These are phyloP conservation scores for Stramonita haemastoma DNA, from an alignment of 2,888 invertebrate species.

Conservation along the genomic window DNA sequence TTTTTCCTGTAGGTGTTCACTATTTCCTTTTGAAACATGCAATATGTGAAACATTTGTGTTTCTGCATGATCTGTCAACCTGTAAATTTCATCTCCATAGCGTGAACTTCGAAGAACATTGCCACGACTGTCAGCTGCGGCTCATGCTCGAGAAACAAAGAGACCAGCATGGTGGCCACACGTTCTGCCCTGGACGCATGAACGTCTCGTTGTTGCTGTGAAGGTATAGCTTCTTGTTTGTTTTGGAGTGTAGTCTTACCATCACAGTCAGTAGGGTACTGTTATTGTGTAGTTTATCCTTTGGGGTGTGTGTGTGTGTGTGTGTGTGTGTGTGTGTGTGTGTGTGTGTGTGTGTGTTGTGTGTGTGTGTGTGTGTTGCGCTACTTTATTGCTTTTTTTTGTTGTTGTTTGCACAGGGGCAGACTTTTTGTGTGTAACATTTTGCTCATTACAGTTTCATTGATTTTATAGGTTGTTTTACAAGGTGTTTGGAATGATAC, in stretches of 20 bases:
- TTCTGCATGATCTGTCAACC: not conserved
- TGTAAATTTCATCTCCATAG: not conserved
- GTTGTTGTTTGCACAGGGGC: too few relatives aligned
- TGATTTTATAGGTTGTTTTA: not conserved
- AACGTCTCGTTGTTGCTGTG: not conserved
- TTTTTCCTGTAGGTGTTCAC: too few relatives aligned
- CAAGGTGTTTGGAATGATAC: too few relatives aligned
- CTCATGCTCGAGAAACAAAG: not conserved
- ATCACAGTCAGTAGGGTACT: not conserved
- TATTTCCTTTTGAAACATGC: too few relatives aligned
- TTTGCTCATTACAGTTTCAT: not conserved
- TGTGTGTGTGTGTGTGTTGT: too few relatives aligned
- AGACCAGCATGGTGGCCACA: constrained; percentile 7
- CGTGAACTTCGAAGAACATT: constrained; percentile 7
- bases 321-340: too few relatives aligned
- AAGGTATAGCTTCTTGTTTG: not conserved
- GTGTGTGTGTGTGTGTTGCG: too few relatives aligned
- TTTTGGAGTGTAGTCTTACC: not conserved
- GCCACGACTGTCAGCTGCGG: not conserved
- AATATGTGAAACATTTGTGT: not conserved
- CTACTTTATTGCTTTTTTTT: too few relatives aligned
- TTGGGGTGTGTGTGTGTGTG: not conserved
- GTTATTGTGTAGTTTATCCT: not conserved
- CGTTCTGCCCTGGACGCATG: constrained; percentile 9
- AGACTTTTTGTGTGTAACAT: not conserved